Conservation (phyloP, 2,797 vertebrate genomes). For the Melanotaenia trifasciata region DNA sequence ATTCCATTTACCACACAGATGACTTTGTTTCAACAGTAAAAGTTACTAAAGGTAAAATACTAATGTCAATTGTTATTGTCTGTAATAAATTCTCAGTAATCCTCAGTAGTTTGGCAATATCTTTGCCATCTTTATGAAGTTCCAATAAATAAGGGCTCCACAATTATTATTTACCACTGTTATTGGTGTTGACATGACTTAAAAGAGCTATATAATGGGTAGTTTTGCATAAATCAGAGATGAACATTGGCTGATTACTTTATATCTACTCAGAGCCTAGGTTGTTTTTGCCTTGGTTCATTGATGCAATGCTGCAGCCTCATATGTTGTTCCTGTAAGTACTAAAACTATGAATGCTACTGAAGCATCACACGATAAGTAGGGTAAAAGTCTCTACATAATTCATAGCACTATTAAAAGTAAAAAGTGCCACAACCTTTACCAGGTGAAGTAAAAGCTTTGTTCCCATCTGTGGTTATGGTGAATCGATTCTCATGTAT, state of each 20-base stretch:
- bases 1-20: background rate
- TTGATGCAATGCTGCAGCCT: background rate
- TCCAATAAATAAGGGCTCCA: background rate
- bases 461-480: conserved; percentile 63
- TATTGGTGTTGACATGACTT: background rate
- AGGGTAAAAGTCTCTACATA: conserved; percentile 44
- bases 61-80: background rate
- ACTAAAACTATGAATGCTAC: conserved; percentile 18
- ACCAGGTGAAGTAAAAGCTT: conserved; percentile 57
- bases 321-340: conserved; percentile 14
- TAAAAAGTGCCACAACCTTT: conserved; percentile 52
- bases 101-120: background rate
- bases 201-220: background rate
- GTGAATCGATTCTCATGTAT: conserved; percentile 73
- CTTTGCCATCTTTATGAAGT: background rate
- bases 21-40: background rate
- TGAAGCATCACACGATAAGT: conserved; percentile 36
- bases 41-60: background rate
- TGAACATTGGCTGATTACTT: background rate
- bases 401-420: conserved; percentile 60
- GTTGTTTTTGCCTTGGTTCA: background rate
- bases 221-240: background rate
- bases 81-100: background rate
- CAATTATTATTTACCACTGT: background rate
- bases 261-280: background rate